A percentile compares a stretch with the other conserved stretches of the same genome.
Conservation (phyloP, 2,113 vertebrate genomes). For the Motacilla tschutschensis region DNA sequence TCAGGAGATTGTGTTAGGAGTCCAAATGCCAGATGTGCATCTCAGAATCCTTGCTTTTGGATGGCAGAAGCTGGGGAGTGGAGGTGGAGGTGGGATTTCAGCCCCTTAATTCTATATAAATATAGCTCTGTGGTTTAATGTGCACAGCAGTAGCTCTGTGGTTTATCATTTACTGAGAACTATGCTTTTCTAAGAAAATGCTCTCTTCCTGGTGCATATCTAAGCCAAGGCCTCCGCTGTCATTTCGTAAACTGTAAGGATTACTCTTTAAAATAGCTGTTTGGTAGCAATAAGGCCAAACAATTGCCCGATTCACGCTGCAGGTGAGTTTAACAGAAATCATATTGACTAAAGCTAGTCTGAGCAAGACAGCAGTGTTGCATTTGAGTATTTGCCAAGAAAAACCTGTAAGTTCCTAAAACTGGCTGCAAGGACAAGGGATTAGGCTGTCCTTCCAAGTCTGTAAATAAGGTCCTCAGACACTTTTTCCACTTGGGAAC, state of each 20-base stretch:
- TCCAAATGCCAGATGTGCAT: background rate
- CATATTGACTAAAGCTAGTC: slow-evolving; percentile 56
- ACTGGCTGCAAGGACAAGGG: slow-evolving; percentile 44
- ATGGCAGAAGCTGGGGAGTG: background rate
- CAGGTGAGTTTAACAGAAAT: slow-evolving; percentile 64
- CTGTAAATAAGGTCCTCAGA: slow-evolving; percentile 61
- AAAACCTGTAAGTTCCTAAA: slow-evolving; percentile 53
- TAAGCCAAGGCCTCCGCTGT: slow-evolving; percentile 61
- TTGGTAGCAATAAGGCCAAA: slow-evolving; percentile 53
- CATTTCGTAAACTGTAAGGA: slow-evolving; percentile 58
- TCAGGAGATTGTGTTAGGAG: background rate
- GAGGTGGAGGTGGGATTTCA: slow-evolving; percentile 35
- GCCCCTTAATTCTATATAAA: slow-evolving; percentile 47
- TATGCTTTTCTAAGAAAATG: slow-evolving; percentile 82
- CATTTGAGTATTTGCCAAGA: slow-evolving; percentile 68
- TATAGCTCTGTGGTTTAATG: slow-evolving; percentile 68
- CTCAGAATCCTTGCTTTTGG: slow-evolving; percentile 17
- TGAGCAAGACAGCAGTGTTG: slow-evolving; percentile 50
- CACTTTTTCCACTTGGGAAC: slow-evolving; percentile 58
- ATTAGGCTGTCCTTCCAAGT: slow-evolving; percentile 57
- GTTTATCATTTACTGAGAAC: slow-evolving; percentile 82
- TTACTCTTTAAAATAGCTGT: slow-evolving; percentile 55
- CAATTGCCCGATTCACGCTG: slow-evolving; percentile 2
- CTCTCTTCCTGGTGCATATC: slow-evolving; percentile 70
- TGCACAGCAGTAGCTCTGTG: slow-evolving; percentile 70